A percentile compares a stretch with the other conserved stretches of the same genome.
Evolutionary conservation across 2,113 vertebrate genomes (phyloP).

Genomic region (Notarius lentiginosus): DNA sequence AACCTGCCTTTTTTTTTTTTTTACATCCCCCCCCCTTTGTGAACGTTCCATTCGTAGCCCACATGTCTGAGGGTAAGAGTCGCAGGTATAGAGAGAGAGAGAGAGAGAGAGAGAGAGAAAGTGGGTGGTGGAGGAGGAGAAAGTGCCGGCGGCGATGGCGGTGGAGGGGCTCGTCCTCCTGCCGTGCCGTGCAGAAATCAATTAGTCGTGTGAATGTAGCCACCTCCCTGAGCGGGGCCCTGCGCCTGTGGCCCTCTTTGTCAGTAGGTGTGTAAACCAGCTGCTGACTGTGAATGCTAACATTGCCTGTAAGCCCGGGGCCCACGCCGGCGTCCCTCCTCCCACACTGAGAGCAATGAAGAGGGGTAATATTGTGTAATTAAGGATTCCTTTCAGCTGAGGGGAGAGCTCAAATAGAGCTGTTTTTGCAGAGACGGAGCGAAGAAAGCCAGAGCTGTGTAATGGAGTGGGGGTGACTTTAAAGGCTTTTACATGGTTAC

Average conservation of each 20-base stretch:
- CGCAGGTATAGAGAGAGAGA: constrained; percentile 29
- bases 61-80: background rate
- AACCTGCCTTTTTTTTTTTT: background rate
- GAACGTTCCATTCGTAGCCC: constrained; percentile 26
- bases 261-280: constrained; percentile 79
- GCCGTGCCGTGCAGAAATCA: constrained; percentile 78
- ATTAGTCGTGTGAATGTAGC: constrained; percentile 74
- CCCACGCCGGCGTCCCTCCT: constrained; percentile 61
- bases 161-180: constrained; percentile 66
- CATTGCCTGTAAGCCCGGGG: constrained; percentile 55
- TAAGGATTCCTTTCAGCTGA: constrained; percentile 99
- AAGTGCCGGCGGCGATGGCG: background rate
- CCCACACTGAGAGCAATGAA: constrained; percentile 87
- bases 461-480: constrained; percentile 70
- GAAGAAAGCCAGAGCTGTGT: constrained; percentile 74
- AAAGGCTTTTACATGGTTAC: constrained; percentile 78
- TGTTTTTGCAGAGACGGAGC: constrained; percentile 83
- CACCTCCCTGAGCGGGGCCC: constrained; percentile 58
- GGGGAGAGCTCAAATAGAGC: constrained; percentile 98
- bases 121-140: constrained; percentile 45
- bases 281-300: constrained; percentile 78
- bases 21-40: background rate
- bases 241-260: constrained; percentile 72
- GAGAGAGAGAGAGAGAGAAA: background rate
- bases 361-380: constrained; percentile 99